Evolutionary conservation across 2,888 invertebrate genomes (phyloP), one percentile per base, ranked within the genome.

Genomic region (Herminia tarsipennalis): DNA sequence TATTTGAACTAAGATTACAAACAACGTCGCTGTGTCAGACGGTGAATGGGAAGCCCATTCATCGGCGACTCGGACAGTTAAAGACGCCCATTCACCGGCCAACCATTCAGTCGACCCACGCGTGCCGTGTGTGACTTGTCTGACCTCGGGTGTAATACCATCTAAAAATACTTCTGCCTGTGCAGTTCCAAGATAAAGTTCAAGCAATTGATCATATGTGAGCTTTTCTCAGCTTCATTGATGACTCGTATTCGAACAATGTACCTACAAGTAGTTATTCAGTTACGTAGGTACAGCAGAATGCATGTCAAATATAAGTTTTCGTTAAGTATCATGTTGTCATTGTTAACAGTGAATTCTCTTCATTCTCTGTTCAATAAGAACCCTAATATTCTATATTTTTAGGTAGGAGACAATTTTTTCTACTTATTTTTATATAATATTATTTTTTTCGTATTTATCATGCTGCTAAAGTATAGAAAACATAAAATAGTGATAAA

Each of bases 11-110:
- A 60, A 46, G 62, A 50, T 70, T 56, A 58, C 66, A 66, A 58
- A 70, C 64, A 73, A 68, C 47, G 61, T 61, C 25, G 22, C 43
- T 63, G 64, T 69, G 62, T 44, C 16, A 37, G 18, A 17, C 35
- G 37, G 56, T 73, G 74, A 78, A 76, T 76, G 76, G 65, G 56
- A 57, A 57, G 65, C 50, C 70, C 77, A 81, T 77, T 80, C 81
- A 79, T 66, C 45, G 53, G 44, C 8, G 10, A 9, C 22, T 25
- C 51, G 42, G 46, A 33, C 50, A 32, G 55, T 66, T 70, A 76
- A 78, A 66, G 73, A 60, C 61, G 53, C 48, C 70, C 79, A 79
- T 82, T 81, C 78, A 78, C 62, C 48, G 41, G 38, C 49, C 59
- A 57, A 47, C 56, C 70, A 74, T 70, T 68, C 48, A 45, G 62